Percentiles rank a stretch among this genome's conserved stretches.
Evolutionary conservation across 1,140 invertebrate genomes (phyloP).

Genomic region (Phortica variegata): DNA sequence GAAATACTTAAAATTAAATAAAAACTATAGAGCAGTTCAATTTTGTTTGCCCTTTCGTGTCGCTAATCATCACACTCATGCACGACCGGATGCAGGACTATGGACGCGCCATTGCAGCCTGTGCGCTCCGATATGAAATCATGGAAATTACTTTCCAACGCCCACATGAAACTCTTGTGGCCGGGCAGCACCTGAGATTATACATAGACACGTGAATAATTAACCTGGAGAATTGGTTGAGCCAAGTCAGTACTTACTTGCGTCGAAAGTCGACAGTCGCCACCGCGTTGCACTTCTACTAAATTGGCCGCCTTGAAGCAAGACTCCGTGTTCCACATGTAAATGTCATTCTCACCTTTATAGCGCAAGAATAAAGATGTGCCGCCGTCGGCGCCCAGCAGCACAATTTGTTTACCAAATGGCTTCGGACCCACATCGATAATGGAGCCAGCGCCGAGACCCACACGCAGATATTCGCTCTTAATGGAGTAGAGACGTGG

Average conservation of each 20-base stretch:
- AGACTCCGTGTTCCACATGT: conserved; percentile 64
- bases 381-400: conserved; percentile 65
- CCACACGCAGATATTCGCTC: conserved; percentile 58
- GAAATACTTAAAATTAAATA: conserved; percentile 24
- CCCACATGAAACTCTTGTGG: conserved; percentile 63
- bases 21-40: background rate
- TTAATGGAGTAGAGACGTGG: conserved; percentile 62
- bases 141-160: conserved; percentile 66
- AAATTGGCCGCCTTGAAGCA: conserved; percentile 62
- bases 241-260: no score
- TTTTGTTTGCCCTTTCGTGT: no score
- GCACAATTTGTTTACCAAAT: conserved; percentile 59
- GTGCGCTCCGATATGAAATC: conserved; percentile 64
- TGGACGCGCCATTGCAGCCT: conserved; percentile 62
- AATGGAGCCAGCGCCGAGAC: conserved; percentile 59
- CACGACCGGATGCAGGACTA: conserved; percentile 60
- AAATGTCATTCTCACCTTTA: conserved; percentile 64
- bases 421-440: conserved; percentile 62
- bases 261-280: conserved; percentile 63
- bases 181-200: conserved; percentile 61
- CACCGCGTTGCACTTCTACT: conserved; percentile 61
- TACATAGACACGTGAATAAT: background rate
- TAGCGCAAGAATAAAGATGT: conserved; percentile 63
- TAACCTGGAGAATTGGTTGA: background rate
- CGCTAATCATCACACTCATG: conserved; percentile 52